Evolutionary conservation across 1,140 invertebrate species (phyloP), one percentile per base, ranked within the genome.

Genomic region (Panonychus citri): DNA sequence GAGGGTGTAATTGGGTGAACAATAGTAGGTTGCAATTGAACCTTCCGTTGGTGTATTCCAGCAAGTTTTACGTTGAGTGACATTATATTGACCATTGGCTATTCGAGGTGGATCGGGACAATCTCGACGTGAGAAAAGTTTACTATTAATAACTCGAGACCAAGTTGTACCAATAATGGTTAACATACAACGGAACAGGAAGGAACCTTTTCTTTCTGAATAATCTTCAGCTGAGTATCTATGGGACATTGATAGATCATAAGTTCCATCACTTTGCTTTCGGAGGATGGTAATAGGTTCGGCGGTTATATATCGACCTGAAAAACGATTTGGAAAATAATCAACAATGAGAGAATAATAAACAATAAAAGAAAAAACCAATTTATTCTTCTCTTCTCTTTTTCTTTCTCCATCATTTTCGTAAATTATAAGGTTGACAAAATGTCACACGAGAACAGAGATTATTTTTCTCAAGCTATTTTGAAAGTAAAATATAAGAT

Each of bases 131-230:
- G 60, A 60, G 37, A 64, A 64, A 48, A 64, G 49, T 48, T 61
- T 60, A 34, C 61, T 58, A 12, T 53, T 40, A 13, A 64, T 61
- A 7, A 61, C 62, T 15, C 53, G 59, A 21, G 62, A 53, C 64
- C 64, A 65, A 2, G 54, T 56, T 4, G 64, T 65, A 13, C 61
- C 59, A n/a, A 64, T 30, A 30, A 63, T 56, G 34, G 63, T 53
- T 42, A 65, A 50, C 28, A 61, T 52, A 30, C 64, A 65, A 5
- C 61, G 57, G 43, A 65, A 65, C 19, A 56, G 58, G 17, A 65
- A 48, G 21, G 61, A 25, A 24, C 64, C 62, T 12, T 59, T 54
- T 50, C 59, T 55, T 15, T 65, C 57, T 12, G 57, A 27, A 59
- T 58, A 65, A 19, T 65, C 62, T 26, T 54, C 40, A 21, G 61